Evolutionary conservation across 2,797 vertebrate species (phyloP).

Genomic region (Kryptopterus vitreolus): DNA sequence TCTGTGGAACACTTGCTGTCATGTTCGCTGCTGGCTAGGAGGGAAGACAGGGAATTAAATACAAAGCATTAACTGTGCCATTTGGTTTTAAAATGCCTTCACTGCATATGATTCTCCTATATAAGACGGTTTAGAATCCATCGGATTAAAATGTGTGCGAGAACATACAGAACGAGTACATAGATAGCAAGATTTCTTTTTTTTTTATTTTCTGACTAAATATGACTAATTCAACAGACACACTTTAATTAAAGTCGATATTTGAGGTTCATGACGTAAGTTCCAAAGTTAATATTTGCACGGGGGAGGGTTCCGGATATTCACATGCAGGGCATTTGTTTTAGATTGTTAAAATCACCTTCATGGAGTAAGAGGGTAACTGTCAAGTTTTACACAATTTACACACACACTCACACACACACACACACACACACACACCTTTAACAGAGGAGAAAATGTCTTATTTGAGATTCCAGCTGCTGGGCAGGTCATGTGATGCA

Average conservation of each 20-base stretch:
- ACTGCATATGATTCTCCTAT: not conserved
- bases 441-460: not conserved
- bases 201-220: not conserved
- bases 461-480: no score
- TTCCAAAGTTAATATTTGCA: not conserved
- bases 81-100: not conserved
- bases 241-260: not conserved
- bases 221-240: not conserved
- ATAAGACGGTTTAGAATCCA: not conserved
- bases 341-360: not conserved
- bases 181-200: not conserved
- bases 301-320: not conserved
- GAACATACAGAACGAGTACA: not conserved
- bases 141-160: not conserved
- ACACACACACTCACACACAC: not conserved
- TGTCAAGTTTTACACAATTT: not conserved
- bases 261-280: not conserved
- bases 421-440: not conserved
- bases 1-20: conserved; percentile 42
- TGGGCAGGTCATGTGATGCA: no score
- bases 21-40: conserved; percentile 61
- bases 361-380: not conserved
- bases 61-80: not conserved
- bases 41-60: conserved; percentile 2
- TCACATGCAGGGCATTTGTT: not conserved